phyloP scores from a whole-genome alignment of 1,140 invertebrate species.

The Leptinotarsa defecta region DNA sequence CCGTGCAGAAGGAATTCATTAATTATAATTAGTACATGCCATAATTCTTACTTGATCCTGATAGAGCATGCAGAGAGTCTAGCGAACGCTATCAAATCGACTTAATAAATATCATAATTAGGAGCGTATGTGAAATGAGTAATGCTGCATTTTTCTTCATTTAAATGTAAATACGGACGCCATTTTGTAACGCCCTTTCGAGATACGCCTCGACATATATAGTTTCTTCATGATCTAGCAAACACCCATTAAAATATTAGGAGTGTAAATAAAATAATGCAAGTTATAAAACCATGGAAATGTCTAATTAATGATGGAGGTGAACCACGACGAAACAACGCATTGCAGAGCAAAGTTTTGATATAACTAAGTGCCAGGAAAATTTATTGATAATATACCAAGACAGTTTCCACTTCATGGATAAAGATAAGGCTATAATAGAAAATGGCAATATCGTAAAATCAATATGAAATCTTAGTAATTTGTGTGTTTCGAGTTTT shows the following conservation, averaged over 20 bases:
- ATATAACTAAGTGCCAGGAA: no score
- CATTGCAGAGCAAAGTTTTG: background rate
- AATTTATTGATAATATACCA: no score
- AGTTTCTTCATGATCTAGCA: constrained; percentile 31
- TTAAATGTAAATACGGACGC: constrained; percentile 46
- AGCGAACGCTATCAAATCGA: constrained; percentile 15
- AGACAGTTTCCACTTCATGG: no score
- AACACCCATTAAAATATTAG: background rate
- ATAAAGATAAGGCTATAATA: no score
- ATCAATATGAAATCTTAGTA: no score
- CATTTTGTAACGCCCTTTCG: constrained; percentile 45
- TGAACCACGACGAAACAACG: background rate
- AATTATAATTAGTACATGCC: constrained; percentile 13
- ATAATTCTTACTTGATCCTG: constrained; percentile 13
- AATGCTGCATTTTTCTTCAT: constrained; percentile 36
- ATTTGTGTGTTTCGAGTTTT: no score
- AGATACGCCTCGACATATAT: constrained; percentile 38
- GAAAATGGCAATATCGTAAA: no score
- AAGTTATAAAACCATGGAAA: background rate
- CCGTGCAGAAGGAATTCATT: constrained; percentile 7
- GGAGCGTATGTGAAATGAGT: constrained; percentile 20
- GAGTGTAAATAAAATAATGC: background rate
- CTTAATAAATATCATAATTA: constrained; percentile 30
- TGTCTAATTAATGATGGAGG: background rate
- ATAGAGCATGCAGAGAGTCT: constrained; percentile 10